These are phyloP conservation scores for Athrips mouffetella DNA, from an alignment of 2,888 invertebrate genomes.

Conservation along the genomic window DNA sequence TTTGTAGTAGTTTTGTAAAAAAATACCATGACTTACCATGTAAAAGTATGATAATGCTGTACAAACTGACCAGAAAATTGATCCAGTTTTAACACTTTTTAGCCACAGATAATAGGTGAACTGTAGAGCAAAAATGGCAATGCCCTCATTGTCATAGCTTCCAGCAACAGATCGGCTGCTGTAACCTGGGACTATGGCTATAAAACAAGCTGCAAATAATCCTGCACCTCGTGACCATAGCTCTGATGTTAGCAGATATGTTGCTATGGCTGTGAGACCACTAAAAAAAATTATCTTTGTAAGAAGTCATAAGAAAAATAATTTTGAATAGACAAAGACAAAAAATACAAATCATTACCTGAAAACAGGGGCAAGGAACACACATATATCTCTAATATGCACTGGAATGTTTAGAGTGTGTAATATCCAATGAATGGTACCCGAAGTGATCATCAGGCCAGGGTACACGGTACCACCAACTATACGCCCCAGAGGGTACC, in stretches of 20 bases:
- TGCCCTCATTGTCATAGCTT: conserved; percentile 99
- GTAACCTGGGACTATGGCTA: conserved; percentile 99
- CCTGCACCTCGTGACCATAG: conserved; percentile 98
- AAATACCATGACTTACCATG: conserved; percentile 84
- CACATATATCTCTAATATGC: conserved; percentile 98
- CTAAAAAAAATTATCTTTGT: conserved; percentile 69
- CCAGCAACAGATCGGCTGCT: conserved; percentile 99
- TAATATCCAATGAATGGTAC: conserved; percentile 95
- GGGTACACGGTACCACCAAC: conserved; percentile 99
- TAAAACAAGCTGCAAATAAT: conserved; percentile 98
- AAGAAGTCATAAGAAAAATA: background rate
- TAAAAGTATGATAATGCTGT: conserved; percentile 98
- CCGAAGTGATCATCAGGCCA: conserved; percentile 99
- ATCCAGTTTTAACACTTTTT: conserved; percentile 97
- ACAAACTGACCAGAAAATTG: conserved; percentile 96
- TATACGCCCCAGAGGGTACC: conserved; percentile 99
- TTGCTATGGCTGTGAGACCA: conserved; percentile 98
- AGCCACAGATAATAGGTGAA: conserved; percentile 99
- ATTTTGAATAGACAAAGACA: background rate
- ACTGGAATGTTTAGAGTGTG: conserved; percentile 96
- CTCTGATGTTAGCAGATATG: conserved; percentile 98
- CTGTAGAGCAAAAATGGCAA: conserved; percentile 99
- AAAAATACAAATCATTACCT: conserved; percentile 74
- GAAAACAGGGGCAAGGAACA: conserved; percentile 98
- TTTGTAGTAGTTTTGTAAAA: background rate